These are phyloP conservation scores for Theonella swinhoei DNA, from an alignment of 37 sponge, comb jelly and placozoan species.

Conservation along the genomic window DNA sequence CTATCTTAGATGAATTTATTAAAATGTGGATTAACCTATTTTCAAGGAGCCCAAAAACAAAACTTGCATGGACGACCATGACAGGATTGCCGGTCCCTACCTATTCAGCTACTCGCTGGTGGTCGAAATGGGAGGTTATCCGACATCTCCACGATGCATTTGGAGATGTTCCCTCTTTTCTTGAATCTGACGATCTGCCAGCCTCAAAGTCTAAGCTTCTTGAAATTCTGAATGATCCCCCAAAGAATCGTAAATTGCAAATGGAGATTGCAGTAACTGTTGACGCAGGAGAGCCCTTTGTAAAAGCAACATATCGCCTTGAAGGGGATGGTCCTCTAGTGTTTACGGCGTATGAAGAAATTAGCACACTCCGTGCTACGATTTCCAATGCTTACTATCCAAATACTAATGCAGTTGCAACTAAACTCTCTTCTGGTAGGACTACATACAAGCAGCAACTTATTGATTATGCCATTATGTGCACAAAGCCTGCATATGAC, in stretches of 20 bases:
- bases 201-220: constrained; percentile 10
- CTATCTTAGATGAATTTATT: constrained; percentile 20
- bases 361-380: constrained; percentile 11
- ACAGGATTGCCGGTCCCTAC: not conserved
- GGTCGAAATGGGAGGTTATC: constrained; percentile 33
- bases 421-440: not conserved
- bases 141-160: constrained; percentile 12
- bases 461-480: constrained; percentile 10
- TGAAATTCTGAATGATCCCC: constrained; percentile 4
- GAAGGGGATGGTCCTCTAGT: constrained; percentile 45
- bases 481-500: constrained; percentile 24
- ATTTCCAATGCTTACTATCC: not conserved
- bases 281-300: constrained; percentile 38
- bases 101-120: constrained; percentile 48
- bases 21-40: constrained; percentile 22
- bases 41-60: constrained; percentile 20
- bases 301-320: constrained; percentile 34
- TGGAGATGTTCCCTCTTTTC: constrained; percentile 27
- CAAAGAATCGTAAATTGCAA: not conserved
- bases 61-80: constrained; percentile 19
- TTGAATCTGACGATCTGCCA: constrained; percentile 15
- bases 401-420: constrained; percentile 6
- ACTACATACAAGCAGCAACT: constrained; percentile 2
- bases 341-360: constrained; percentile 25
- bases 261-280: constrained; percentile 27